A percentile compares a stretch with the other conserved stretches of the same genome.
Conservation (phyloP, 2,888 invertebrate genomes). For the Thumatha senex region DNA sequence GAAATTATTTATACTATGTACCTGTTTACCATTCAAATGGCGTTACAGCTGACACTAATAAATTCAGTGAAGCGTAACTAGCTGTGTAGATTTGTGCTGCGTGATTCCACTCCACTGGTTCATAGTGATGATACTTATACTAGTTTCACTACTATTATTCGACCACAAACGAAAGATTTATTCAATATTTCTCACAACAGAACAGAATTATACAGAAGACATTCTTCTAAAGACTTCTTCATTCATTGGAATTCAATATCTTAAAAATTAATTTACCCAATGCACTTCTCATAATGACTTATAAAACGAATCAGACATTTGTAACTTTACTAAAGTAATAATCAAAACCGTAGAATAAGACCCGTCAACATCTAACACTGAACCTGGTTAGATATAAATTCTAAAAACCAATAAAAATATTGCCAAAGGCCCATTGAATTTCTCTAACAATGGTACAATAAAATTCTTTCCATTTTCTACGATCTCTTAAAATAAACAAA, state of each 20-base stretch:
- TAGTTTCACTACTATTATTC: neutral
- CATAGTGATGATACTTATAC: slow-evolving; percentile 13
- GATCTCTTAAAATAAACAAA: neutral
- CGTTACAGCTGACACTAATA: slow-evolving; percentile 15
- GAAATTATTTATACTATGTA: neutral
- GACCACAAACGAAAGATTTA: neutral
- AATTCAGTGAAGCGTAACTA: slow-evolving; percentile 14
- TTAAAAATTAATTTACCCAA: neutral
- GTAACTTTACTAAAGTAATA: too few relatives aligned
- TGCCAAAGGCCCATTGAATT: neutral
- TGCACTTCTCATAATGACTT: neutral
- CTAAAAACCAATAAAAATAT: neutral
- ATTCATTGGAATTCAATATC: too few relatives aligned
- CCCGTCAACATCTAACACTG: too few relatives aligned
- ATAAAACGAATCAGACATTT: neutral
- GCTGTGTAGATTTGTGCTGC: slow-evolving; percentile 5
- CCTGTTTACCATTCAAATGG: slow-evolving; percentile 15
- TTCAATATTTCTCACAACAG: neutral
- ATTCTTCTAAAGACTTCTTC: neutral
- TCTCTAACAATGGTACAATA: neutral
- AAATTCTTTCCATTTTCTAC: neutral
- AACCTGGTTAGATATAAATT: too few relatives aligned
- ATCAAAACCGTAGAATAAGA: too few relatives aligned
- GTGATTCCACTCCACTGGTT: slow-evolving; percentile 12
- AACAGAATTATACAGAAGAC: neutral